Conservation (phyloP, 2,113 vertebrate species). For the Zeus faber region DNA sequence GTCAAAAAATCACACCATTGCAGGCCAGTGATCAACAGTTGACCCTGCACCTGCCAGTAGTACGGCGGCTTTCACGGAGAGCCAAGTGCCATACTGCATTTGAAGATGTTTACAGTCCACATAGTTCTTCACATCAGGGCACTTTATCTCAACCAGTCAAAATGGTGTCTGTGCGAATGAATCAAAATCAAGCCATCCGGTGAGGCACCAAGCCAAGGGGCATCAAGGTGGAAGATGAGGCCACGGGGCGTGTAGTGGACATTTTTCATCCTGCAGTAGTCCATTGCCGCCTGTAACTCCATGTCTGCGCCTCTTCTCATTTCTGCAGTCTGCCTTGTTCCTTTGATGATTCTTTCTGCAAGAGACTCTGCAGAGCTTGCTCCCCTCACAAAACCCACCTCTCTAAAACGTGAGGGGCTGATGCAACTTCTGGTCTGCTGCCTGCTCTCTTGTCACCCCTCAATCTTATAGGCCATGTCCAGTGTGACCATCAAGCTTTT, state of each 20-base stretch:
- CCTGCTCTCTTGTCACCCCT: background rate
- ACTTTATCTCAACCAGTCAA: background rate
- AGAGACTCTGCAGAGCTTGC: background rate
- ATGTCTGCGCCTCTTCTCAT: background rate
- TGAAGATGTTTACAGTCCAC: background rate
- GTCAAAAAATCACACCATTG: no score
- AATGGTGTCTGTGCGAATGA: background rate
- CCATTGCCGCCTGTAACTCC: background rate
- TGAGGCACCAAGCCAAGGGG: background rate
- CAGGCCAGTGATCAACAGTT: no score
- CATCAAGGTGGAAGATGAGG: background rate
- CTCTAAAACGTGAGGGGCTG: background rate
- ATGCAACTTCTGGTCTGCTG: background rate
- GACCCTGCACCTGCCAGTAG: no score
- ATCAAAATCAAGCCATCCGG: background rate
- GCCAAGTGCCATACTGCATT: background rate
- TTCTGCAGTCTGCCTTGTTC: slow-evolving; percentile 1
- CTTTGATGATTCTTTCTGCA: background rate
- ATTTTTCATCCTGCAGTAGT: background rate
- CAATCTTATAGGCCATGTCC: background rate
- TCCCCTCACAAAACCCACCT: slow-evolving; percentile 1
- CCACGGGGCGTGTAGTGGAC: background rate
- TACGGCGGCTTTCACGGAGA: no score
- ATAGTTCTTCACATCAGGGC: background rate
- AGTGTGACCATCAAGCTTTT: slow-evolving; percentile 1